Evolutionary conservation across 2,113 vertebrate genomes (phyloP).

Genomic region (Stigmatopora nigra): DNA sequence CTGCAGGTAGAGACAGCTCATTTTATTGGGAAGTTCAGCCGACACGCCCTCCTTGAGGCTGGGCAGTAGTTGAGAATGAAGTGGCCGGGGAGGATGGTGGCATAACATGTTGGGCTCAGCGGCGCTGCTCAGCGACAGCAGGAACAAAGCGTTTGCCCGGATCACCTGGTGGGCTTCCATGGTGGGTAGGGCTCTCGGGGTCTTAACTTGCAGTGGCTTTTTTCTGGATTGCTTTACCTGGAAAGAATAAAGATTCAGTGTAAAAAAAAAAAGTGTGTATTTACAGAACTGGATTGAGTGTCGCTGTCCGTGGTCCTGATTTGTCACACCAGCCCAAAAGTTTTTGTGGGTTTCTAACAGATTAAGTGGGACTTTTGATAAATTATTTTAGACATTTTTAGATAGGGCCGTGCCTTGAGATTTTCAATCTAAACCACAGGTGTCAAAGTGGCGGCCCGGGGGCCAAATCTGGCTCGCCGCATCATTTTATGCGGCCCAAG

Average conservation of each 20-base stretch:
- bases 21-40: conserved; percentile 90
- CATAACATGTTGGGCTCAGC: conserved; percentile 91
- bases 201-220: conserved; percentile 95
- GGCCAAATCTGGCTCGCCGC: too few species aligned
- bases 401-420: too few species aligned
- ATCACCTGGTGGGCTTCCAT: conserved; percentile 99
- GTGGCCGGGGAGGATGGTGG: conserved; percentile 86
- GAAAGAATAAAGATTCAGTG: neutral
- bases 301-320: too few species aligned
- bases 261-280: neutral
- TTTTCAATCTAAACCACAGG: too few species aligned
- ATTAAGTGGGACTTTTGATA: too few species aligned
- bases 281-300: too few species aligned
- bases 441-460: too few species aligned
- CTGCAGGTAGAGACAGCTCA: conserved; percentile 95
- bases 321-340: too few species aligned
- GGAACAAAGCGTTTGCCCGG: conserved; percentile 90
- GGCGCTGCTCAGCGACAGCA: conserved; percentile 92
- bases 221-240: conserved; percentile 95
- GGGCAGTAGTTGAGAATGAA: conserved; percentile 88
- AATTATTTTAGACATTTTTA: too few species aligned
- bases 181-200: conserved; percentile 88
- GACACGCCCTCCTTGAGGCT: conserved; percentile 94
- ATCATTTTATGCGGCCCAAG: too few species aligned
- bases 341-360: too few species aligned